Evolutionary conservation across 2,797 vertebrate species (phyloP), one percentile per base, ranked within the genome.

Genomic region (Tenualosa ilisha): DNA sequence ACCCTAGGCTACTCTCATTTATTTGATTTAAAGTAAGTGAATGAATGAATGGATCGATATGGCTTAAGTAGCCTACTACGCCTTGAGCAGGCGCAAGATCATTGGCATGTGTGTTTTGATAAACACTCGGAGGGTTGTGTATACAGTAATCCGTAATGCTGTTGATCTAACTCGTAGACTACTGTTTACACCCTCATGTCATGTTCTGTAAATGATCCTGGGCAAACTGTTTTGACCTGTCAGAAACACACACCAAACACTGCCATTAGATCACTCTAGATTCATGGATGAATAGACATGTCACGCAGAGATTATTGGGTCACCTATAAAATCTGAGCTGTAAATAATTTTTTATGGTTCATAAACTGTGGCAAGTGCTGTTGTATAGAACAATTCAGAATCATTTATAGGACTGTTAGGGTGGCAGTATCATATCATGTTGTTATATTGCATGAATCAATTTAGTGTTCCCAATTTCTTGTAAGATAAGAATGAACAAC

Each of bases 301-400:
- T 50, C 65, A 13, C 6, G 51, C 40, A 68, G 43, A 75, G 83
- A 82, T 83, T 85, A 68, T 51, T 83, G 86, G 89, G 89, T 82
- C 87, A 89, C 83, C 26, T 31, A 31, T 37, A 72, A 72, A 31
- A 12, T 37, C 26, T 15, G 1, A 37, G 31, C 26, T 40, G 63
- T 37, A 3, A 37, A 37, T 37, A 12, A 72, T 40, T 31, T 72
- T 63, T 63, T 72, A 13, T 72, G 31, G 31, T 37, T 15, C 65
- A 37, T 72, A 72, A 17, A 37, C 15, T 12, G 63, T 68, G 24
- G 24, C 63, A 9, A 24, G 61, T 26, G 9, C 8, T 59, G 17
- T 61, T 61, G 8, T 3, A 40, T 17, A 17, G 3, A 37, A 72
- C 3, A 37, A 37, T 72, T 72, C 26, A 37, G 65, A 72, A 17